Base-by-base conservation (phyloP, 2,888 invertebrate genomes). In the Dermolepida albohirtum region DNA sequence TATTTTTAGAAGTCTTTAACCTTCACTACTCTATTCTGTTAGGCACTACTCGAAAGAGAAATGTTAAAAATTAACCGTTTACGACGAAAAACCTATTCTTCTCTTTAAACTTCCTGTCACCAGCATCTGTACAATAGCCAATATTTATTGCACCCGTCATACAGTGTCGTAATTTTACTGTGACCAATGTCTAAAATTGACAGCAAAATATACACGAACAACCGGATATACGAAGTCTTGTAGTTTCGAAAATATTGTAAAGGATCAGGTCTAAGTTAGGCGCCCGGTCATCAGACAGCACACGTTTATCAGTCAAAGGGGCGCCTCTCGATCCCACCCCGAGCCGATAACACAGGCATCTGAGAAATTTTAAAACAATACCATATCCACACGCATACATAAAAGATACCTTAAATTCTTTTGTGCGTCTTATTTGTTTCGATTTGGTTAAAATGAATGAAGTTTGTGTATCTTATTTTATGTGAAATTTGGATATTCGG, bases 241-340 rank as follows among this genome's bases (percentile, higher is more conserved):
- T 34, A 34, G 34, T 34, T 44, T 29, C 43, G 27, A 57, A 43
- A 57, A 12, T 27, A 43, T 41, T 22, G 43, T 57, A 43, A 57
- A 57, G 57, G 57, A 57, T 57, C 57, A 44, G 43, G 44, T 27
- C 34, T 57, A 27, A 44, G 43, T 57, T 22, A 57, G 57, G 57
- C 57, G 57, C 44, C 57, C 29, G 57, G 57, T 57, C 43, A 57
- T 55, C 43, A 12, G 57, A 22, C 57, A 44, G 44, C 57, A 34
- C 34, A 57, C 43, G 57, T 57, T 57, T 57, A 57, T 57, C 57
- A 57, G 57, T 22, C 43, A 22, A 43, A 57, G 43, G 55, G 44
- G 57, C 57, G 57, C 57, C 57, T 57, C 44, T 22, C 2, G 2
- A 43, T 57, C 27, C 57, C 57, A 57, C 43, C 43, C 22, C 57